These are phyloP conservation scores for Meloidogyne floridensis DNA, from an alignment of 1,140 invertebrate species.

Conservation along the genomic window DNA sequence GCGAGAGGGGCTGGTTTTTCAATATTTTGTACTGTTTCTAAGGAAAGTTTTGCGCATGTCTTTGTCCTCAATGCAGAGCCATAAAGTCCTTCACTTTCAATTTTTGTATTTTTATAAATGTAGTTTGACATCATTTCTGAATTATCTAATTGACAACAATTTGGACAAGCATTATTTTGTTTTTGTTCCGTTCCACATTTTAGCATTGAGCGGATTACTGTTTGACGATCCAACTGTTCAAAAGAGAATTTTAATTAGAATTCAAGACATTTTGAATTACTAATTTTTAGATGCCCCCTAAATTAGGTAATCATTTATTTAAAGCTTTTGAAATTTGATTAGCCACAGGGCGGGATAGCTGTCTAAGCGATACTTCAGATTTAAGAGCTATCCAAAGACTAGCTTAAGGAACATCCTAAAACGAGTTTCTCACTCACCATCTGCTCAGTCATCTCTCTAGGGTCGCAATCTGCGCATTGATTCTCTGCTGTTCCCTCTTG, in stretches of 20 bases:
- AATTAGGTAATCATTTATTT: too few species aligned
- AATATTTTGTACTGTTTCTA: background rate
- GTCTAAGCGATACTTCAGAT: too few species aligned
- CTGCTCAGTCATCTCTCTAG: slow-evolving; percentile 33
- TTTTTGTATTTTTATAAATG: slow-evolving; percentile 23
- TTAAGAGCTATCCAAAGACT: too few species aligned
- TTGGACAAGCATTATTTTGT: background rate
- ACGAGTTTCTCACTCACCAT: background rate
- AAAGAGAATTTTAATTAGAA: background rate
- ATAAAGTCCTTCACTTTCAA: background rate
- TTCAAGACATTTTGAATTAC: too few species aligned
- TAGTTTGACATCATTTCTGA: slow-evolving; percentile 38
- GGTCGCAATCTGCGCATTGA: slow-evolving; percentile 33
- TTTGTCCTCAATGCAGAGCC: slow-evolving; percentile 30
- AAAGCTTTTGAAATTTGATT: too few species aligned
- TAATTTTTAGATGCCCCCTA: too few species aligned
- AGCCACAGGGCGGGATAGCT: too few species aligned
- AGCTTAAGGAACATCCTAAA: too few species aligned
- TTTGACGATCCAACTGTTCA: slow-evolving; percentile 18
- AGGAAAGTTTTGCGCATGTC: background rate
- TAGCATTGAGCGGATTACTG: slow-evolving; percentile 10
- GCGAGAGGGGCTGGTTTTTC: background rate
- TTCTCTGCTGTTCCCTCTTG: slow-evolving; percentile 18
- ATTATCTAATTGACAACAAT: background rate
- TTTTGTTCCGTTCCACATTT: background rate